Percentiles rank a stretch among this genome's conserved stretches.
Conservation (phyloP, 1,140 invertebrate genomes). For the Sipha flava region DNA sequence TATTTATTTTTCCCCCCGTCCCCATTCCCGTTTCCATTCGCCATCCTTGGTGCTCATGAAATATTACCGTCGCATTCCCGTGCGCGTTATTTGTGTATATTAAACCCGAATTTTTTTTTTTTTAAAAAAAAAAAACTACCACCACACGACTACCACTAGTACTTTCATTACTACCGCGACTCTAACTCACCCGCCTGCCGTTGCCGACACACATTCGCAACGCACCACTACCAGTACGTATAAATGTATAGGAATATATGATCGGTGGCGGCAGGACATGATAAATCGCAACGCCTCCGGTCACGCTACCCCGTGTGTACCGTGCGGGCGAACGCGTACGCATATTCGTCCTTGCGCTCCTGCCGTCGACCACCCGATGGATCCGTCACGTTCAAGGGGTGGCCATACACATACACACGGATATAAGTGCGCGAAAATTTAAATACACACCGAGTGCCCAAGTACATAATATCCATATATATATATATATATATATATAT, state of each 20-base stretch:
- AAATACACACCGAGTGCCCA: neutral
- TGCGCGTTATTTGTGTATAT: neutral
- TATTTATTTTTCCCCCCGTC: neutral
- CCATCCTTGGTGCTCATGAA: neutral
- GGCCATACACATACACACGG: too few species aligned
- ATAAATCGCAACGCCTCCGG: conserved; percentile 25
- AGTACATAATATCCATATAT: neutral
- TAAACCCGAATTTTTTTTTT: too few species aligned
- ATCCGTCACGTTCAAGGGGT: too few species aligned
- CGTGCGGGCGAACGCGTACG: neutral
- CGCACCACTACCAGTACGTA: too few species aligned
- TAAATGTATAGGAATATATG: neutral
- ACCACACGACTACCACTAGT: too few species aligned
- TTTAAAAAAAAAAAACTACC: too few species aligned
- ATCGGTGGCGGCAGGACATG: conserved; percentile 4
- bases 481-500: too few species aligned
- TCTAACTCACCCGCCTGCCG: too few species aligned
- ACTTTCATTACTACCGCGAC: too few species aligned
- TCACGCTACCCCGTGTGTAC: neutral
- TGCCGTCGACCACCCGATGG: neutral
- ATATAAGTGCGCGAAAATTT: neutral
- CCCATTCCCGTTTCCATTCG: neutral
- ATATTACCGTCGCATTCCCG: neutral
- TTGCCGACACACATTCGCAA: too few species aligned
- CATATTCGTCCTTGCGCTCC: neutral